Base-by-base conservation (phyloP, 92 coral and sea anemone species). In the Meandrina meandrites region DNA sequence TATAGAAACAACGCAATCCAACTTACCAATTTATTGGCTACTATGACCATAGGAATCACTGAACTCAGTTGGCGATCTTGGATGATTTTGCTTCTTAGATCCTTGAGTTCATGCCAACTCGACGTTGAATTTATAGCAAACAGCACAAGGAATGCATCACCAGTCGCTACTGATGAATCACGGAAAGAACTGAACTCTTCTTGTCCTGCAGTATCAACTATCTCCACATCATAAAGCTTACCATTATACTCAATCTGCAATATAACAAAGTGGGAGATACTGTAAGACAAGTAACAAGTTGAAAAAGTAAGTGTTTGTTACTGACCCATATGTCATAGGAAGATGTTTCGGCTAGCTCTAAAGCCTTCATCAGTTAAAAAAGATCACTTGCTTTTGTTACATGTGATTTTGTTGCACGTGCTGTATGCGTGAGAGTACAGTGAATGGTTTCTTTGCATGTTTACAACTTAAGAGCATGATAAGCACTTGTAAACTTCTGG, bases 121-220 rank as follows among this genome's bases (percentile, higher is more conserved):
- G 98, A 96, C 22, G 94, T 90, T 40, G 99, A 97, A 82, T 97
- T 97, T 30, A 97, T 91, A 45, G 99, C 99, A 91, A 97, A 97
- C 83, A 97, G 83, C 27, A 95, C 96, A 16, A 97, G 90, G 84
- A 97, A 97, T 1, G 99, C 99, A 82, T 97, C 99, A n/a, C 99
- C 99, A 6, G 99, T 93, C 21, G 99, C 97, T 15, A 97, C 94
- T 0, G 99, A 97, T 15, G 99, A 97, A 73, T 97, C 99, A 50
- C 99, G 95, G 81, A 97, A 97, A 19, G 99, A 97, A 35, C 97
- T 95, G 86, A 92, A 97, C 89, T 97, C 99, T 80, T 97, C 99
- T 88, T 97, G 99, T 1, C 99, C 99, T 0, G 99, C 99, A 19
- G 99, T 97, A 82, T 97, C 99, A 1, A 97, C 98, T 89, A 97